A percentile compares a stretch with the other conserved stretches of the same genome.
phyloP scores from a whole-genome alignment of 2,797 vertebrate species.

The Sarcoramphus papa region DNA sequence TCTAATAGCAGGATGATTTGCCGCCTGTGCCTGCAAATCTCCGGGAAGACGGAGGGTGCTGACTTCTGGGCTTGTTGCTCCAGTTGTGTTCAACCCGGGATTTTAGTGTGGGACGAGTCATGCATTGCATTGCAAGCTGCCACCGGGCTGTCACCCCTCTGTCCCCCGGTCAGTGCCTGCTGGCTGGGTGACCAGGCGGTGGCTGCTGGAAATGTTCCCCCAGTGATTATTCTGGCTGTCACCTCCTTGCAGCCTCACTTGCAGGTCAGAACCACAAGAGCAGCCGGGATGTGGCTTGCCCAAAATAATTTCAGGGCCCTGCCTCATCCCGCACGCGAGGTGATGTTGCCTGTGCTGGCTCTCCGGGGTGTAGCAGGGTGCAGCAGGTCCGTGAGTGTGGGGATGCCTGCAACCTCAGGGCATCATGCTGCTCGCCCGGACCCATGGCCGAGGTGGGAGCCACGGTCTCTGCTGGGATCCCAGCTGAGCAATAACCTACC shows the following conservation, averaged over 20 bases:
- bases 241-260: neutral
- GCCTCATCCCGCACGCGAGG: neutral
- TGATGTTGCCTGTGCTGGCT: rapidly evolving
- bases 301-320: neutral
- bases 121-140: rapidly evolving
- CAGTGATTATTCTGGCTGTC: rapidly evolving
- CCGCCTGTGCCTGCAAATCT: neutral
- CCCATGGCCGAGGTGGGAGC: rapidly evolving
- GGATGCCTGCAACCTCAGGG: neutral
- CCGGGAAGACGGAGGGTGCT: neutral
- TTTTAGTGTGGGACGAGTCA: neutral
- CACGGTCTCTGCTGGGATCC: neutral
- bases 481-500: neutral
- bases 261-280: neutral
- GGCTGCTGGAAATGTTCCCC: neutral
- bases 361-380: rapidly evolving
- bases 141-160: neutral
- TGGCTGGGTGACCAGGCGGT: neutral
- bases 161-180: neutral
- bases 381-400: rapidly evolving
- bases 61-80: neutral
- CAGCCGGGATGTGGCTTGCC: neutral
- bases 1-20: neutral
- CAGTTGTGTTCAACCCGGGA: neutral
- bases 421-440: rapidly evolving